Conservation (phyloP, 2,113 vertebrate species). For the Oncorhynchus keta region DNA sequence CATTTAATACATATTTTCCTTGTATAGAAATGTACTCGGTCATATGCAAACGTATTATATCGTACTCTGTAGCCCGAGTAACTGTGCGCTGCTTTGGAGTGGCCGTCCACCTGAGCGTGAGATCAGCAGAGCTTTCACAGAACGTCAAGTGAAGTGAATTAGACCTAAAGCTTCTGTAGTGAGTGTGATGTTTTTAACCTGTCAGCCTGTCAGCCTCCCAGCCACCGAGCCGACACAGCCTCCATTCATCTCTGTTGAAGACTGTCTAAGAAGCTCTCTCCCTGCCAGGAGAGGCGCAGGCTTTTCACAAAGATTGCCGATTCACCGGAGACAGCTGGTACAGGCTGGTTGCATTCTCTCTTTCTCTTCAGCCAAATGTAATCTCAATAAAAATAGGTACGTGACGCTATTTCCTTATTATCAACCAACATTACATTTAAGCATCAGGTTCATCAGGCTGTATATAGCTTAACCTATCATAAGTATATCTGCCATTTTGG, state of each 20-base stretch:
- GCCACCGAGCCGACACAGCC: neutral
- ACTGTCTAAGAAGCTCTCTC: neutral
- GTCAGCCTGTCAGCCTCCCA: constrained; percentile 6
- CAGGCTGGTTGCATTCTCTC: constrained; percentile 1
- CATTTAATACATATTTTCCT: too few species aligned
- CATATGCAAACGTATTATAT: too few species aligned
- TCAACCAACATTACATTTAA: too few species aligned
- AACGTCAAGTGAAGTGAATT: constrained; percentile 8
- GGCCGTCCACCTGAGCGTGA: neutral
- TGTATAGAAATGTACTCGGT: too few species aligned
- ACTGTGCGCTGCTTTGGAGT: neutral
- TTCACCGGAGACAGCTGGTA: neutral
- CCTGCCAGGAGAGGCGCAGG: constrained; percentile 11
- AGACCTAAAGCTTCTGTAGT: neutral
- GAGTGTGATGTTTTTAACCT: neutral
- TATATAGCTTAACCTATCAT: too few species aligned
- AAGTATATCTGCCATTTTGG: too few species aligned
- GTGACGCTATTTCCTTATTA: too few species aligned
- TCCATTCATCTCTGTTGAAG: constrained; percentile 43
- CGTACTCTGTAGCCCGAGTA: too few species aligned
- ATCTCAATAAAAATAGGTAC: too few species aligned
- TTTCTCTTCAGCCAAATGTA: neutral
- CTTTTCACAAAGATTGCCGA: constrained; percentile 12
- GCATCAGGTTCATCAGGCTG: too few species aligned
- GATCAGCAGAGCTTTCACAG: neutral